Percentiles rank a stretch among this genome's conserved stretches.
Evolutionary conservation across 2,113 vertebrate species (phyloP).

Genomic region (Murina feae): DNA sequence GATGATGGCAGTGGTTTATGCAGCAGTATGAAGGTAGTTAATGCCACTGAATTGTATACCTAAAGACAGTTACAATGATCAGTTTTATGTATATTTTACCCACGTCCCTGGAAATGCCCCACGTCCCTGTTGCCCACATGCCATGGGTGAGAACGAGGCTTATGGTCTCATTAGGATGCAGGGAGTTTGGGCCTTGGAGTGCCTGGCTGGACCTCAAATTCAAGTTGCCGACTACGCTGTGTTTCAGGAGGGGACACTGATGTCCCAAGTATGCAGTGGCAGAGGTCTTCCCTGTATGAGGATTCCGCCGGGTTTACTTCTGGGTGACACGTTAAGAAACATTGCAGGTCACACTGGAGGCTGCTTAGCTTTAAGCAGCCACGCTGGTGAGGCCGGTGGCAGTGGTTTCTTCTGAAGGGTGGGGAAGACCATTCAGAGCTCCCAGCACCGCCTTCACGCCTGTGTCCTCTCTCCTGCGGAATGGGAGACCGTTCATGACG

Average conservation of each 20-base stretch:
- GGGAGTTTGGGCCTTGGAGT: neutral
- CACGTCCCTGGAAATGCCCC: neutral
- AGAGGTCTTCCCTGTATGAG: neutral
- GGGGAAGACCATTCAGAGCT: neutral
- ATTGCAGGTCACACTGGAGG: neutral
- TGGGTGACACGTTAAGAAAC: neutral
- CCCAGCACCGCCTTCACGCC: neutral
- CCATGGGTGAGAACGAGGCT: neutral
- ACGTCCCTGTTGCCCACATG: neutral
- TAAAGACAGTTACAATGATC: neutral
- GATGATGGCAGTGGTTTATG: neutral
- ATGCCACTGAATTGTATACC: neutral
- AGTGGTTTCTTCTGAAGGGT: neutral
- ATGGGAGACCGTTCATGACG: rapidly evolving
- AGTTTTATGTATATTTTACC: neutral
- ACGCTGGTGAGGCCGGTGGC: neutral
- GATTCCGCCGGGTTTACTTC: neutral
- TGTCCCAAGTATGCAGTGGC: neutral
- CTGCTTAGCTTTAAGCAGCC: neutral
- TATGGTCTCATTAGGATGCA: rapidly evolving
- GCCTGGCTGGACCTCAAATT: neutral
- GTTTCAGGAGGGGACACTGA: neutral
- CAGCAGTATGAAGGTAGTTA: neutral
- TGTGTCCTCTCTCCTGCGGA: neutral
- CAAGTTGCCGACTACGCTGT: neutral